phyloP scores from a whole-genome alignment of 1,140 invertebrate genomes.

The Megathymus violae region DNA sequence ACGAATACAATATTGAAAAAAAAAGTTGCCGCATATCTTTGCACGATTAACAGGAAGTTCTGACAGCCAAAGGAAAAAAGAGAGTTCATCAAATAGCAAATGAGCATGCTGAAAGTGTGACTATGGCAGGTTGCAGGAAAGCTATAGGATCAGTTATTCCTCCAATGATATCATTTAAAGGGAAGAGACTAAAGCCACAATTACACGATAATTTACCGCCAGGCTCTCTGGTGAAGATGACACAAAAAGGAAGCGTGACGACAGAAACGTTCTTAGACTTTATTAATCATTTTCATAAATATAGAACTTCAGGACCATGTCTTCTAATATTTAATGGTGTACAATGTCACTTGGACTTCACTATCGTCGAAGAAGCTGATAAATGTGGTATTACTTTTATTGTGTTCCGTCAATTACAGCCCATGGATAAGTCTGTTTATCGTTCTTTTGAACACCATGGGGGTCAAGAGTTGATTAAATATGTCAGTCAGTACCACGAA shows the following conservation, averaged over 20 bases:
- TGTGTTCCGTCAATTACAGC: slow-evolving; percentile 69
- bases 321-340: slow-evolving; percentile 37
- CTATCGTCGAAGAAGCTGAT: slow-evolving; percentile 51
- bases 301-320: slow-evolving; percentile 38
- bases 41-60: slow-evolving; percentile 59
- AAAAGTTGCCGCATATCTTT: slow-evolving; percentile 68
- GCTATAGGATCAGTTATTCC: slow-evolving; percentile 47
- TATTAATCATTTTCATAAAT: slow-evolving; percentile 37
- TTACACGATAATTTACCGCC: slow-evolving; percentile 5
- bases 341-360: slow-evolving; percentile 37
- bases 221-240: slow-evolving; percentile 12
- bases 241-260: slow-evolving; percentile 18
- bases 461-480: slow-evolving; percentile 45
- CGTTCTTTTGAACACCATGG: slow-evolving; percentile 50
- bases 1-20: slow-evolving; percentile 74
- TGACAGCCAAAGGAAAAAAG: slow-evolving; percentile 60
- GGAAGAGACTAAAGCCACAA: slow-evolving; percentile 6
- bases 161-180: slow-evolving; percentile 61
- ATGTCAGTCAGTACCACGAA: slow-evolving; percentile 32
- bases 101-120: slow-evolving; percentile 72
- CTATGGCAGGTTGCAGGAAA: slow-evolving; percentile 61
- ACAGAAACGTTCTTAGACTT: slow-evolving; percentile 33
- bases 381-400: slow-evolving; percentile 54
- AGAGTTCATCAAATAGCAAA: slow-evolving; percentile 61
- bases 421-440: slow-evolving; percentile 55